phyloP scores from a whole-genome alignment of 2,888 invertebrate genomes.

The Noctua janthina region DNA sequence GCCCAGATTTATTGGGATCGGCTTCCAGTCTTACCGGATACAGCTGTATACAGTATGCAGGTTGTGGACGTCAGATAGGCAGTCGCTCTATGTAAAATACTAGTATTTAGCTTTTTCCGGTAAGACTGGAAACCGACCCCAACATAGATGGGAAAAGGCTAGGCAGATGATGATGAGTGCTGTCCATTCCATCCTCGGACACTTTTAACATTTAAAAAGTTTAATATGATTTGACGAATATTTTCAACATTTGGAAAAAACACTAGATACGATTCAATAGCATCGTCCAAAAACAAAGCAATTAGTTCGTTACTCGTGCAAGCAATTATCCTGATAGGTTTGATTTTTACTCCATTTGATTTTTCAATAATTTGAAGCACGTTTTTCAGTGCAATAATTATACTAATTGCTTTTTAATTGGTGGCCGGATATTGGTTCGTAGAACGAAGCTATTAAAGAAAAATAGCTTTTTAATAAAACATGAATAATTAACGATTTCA shows the following conservation, averaged over 20 bases:
- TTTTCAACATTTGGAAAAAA: not conserved
- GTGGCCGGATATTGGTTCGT: not conserved
- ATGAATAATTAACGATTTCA: not conserved
- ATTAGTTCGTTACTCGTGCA: not conserved
- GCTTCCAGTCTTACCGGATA: too few relatives aligned
- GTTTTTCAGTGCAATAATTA: constrained; percentile 2
- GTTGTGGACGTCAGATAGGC: too few relatives aligned
- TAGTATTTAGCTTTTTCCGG: too few relatives aligned
- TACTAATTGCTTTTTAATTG: constrained; percentile 1
- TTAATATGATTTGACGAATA: not conserved
- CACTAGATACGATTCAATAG: not conserved
- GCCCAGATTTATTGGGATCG: too few relatives aligned
- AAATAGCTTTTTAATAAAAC: not conserved
- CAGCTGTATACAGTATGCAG: too few relatives aligned
- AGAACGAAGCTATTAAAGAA: not conserved
- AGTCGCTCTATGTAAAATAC: too few relatives aligned
- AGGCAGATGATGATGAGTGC: too few relatives aligned
- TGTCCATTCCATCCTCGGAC: not conserved
- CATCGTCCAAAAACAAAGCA: not conserved
- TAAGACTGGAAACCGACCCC: too few relatives aligned
- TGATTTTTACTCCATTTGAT: not conserved
- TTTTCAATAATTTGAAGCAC: not conserved
- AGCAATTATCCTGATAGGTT: not conserved
- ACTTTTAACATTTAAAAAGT: not conserved
- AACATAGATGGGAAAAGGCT: too few relatives aligned